Evolutionary conservation across 2,113 vertebrate genomes (phyloP).

Genomic region (Cromileptes altivelis): DNA sequence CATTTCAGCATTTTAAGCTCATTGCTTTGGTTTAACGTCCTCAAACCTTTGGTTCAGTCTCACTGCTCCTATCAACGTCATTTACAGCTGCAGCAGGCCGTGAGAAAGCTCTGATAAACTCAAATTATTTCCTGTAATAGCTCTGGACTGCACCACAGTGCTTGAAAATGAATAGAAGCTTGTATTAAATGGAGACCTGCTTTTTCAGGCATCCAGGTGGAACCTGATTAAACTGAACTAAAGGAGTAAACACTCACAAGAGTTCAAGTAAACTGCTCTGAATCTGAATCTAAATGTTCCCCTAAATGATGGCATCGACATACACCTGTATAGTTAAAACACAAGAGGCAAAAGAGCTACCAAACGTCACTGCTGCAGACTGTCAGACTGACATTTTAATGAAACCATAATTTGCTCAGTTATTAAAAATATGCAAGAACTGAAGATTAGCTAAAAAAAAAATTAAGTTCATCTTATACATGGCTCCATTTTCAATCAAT

Average conservation of each 20-base stretch:
- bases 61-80: not conserved
- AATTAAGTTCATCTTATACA: constrained; percentile 38
- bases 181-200: not conserved
- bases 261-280: not conserved
- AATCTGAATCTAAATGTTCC: not conserved
- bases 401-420: constrained; percentile 41
- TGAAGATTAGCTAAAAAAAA: constrained; percentile 30
- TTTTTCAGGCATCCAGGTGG: not conserved
- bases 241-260: not conserved
- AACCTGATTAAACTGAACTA: not conserved
- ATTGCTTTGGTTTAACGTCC: not conserved
- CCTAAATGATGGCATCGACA: not conserved
- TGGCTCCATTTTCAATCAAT: constrained; percentile 39
- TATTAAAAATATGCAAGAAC: constrained; percentile 42
- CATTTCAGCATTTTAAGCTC: not conserved
- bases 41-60: not conserved
- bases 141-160: not conserved
- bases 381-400: constrained; percentile 37
- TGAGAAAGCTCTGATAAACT: not conserved
- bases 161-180: not conserved
- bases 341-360: not conserved
- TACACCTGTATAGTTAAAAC: not conserved
- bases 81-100: not conserved
- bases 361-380: not conserved
- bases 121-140: not conserved